Base-by-base conservation (phyloP, 2,888 invertebrate species). In the Apamea anceps region DNA sequence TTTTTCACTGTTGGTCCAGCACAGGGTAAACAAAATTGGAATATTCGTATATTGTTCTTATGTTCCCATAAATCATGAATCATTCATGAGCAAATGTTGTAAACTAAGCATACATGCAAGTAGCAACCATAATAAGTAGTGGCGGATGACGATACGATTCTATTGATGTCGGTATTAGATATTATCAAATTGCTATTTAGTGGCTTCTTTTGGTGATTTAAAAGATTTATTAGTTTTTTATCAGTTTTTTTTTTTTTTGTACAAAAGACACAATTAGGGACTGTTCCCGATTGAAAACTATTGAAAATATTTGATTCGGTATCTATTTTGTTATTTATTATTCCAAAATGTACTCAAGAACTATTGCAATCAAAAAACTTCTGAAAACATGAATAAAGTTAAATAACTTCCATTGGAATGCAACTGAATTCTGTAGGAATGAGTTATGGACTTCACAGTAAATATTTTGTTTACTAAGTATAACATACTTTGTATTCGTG, bases 381-480 rank as follows among this genome's bases (percentile, higher is more conserved):
- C 18, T 54, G 60, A 28, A 71, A 77, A 68, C 4, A 37, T n/a
- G 2, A 57, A 70, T 48, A 25, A 42, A 62, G n/a, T 48, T 48
- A 15, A 54, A 67, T 54, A 42, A 54, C 15, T 79, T 62, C 18
- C 12, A 67, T 62, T 51, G 45, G 15, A 54, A 67, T 54, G 45
- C 37, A 60, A 37, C 12, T 66, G 28, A 60, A 54, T 42, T 72
- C 28, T 37, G 42, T 62, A 28, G 37, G 57, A 72, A 66, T 65
- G n/a, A 60, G 60, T 51, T 71, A 66, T 45, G 60, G 28, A 63
- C 62, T n/a, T 28, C 6, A 77, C 12, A 28, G 32, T 68, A 57
- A 63, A 32, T 77, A 54, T 83, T 13, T 48, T 48, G 42, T 83
- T 63, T 18, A 28, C 10, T 63, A 77, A 48, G 62, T 79, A 28